phyloP scores from a whole-genome alignment of 53 echinoderm and acorn worm genomes.

The Echinometra lucunter region DNA sequence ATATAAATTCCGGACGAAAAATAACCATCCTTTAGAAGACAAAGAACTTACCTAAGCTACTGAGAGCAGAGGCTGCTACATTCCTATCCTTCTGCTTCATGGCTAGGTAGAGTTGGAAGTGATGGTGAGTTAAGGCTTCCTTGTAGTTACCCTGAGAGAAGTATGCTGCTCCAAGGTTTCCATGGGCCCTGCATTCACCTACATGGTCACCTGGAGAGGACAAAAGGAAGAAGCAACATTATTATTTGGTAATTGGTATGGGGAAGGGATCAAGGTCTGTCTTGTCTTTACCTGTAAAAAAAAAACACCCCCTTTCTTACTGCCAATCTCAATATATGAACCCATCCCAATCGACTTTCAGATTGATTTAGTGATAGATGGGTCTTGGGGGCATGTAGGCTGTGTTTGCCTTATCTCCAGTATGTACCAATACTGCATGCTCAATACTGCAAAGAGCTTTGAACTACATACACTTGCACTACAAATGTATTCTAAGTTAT shows the following conservation, averaged over 20 bases:
- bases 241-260: not conserved
- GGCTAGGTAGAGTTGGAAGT: slow-evolving; percentile 96
- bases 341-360: too few relatives aligned
- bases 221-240: not conserved
- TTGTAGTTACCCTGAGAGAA: slow-evolving; percentile 98
- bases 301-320: too few relatives aligned
- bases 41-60: slow-evolving; percentile 85
- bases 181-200: slow-evolving; percentile 99
- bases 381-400: too few relatives aligned
- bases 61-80: slow-evolving; percentile 94
- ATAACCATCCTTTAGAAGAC: not conserved
- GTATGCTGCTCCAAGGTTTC: slow-evolving; percentile 96
- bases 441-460: too few relatives aligned
- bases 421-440: too few relatives aligned
- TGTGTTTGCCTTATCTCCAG: too few relatives aligned
- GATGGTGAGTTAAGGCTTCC: slow-evolving; percentile 96
- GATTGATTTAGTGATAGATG: too few relatives aligned
- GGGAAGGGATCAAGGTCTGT: not conserved
- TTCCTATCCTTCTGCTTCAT: slow-evolving; percentile 99
- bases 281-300: too few relatives aligned
- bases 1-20: too few relatives aligned
- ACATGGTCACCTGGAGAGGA: slow-evolving; percentile 85
- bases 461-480: too few relatives aligned
- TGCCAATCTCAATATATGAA: too few relatives aligned
- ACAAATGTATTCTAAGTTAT: too few relatives aligned